Evolutionary conservation across 2,888 invertebrate species (phyloP).

Genomic region (Acanthosoma haemorrhoidale): DNA sequence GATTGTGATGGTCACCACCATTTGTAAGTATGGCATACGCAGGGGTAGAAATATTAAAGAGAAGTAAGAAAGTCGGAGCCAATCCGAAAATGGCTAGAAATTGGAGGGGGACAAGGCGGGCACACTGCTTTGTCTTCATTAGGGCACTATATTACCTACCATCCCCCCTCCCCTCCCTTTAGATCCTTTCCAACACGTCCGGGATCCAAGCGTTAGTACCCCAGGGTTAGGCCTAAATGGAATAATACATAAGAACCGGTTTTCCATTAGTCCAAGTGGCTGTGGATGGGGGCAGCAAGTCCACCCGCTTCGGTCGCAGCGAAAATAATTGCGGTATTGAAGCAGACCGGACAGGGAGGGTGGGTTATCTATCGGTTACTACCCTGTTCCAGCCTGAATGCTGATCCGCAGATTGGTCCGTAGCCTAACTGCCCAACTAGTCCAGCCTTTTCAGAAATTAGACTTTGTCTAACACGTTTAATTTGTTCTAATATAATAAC

Average conservation of each 20-base stretch:
- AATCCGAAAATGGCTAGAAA: not conserved
- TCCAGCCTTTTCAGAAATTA: too few species aligned
- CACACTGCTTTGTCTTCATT: not conserved
- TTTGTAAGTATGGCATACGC: not conserved
- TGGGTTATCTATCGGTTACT: too few species aligned
- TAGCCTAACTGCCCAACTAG: too few species aligned
- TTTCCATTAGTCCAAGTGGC: conserved; percentile 3
- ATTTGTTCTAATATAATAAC: too few species aligned
- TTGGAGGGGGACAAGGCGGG: not conserved
- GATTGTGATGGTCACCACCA: too few species aligned
- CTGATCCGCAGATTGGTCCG: too few species aligned
- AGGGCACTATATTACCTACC: not conserved
- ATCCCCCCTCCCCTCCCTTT: not conserved
- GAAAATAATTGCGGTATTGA: too few species aligned
- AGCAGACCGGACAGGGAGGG: too few species aligned
- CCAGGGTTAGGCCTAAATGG: not conserved
- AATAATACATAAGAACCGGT: conserved; percentile 11
- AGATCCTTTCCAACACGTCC: not conserved
- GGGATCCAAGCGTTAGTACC: not conserved
- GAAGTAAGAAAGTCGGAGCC: not conserved
- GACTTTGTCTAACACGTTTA: too few species aligned
- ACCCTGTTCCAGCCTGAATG: too few species aligned
- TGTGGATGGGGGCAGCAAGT: too few species aligned
- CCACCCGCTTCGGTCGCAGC: too few species aligned
- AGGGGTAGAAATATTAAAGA: not conserved